A percentile compares a stretch with the other conserved stretches of the same genome.
Evolutionary conservation across 1,140 invertebrate genomes (phyloP).

Genomic region (Drosophila kurseongensis): DNA sequence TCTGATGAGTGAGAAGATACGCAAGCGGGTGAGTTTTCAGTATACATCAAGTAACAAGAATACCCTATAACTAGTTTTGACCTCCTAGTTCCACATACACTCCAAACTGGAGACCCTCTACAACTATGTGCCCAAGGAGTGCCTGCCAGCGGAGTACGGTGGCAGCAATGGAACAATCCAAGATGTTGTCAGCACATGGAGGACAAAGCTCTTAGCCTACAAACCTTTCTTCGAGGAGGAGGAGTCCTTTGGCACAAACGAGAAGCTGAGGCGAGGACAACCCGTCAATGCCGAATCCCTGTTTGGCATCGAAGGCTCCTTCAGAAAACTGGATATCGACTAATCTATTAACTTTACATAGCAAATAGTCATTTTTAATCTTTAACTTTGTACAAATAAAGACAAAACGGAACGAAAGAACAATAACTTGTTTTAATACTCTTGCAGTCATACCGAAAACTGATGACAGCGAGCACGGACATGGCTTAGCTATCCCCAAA

Average conservation of each 20-base stretch:
- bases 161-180: constrained; percentile 85
- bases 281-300: constrained; percentile 86
- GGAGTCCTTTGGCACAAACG: constrained; percentile 86
- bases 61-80: not conserved
- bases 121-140: constrained; percentile 85
- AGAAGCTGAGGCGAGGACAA: constrained; percentile 86
- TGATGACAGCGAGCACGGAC: no score
- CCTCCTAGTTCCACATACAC: constrained; percentile 85
- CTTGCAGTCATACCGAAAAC: no score
- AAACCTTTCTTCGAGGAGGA: constrained; percentile 86
- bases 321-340: constrained; percentile 86
- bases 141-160: constrained; percentile 87
- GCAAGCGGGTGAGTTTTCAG: constrained; percentile 84
- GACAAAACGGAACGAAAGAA: constrained; percentile 42
- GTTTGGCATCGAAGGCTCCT: constrained; percentile 88
- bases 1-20: constrained; percentile 86
- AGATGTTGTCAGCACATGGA: constrained; percentile 86
- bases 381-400: constrained; percentile 42
- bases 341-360: constrained; percentile 38
- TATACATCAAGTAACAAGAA: no score
- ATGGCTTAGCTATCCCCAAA: no score
- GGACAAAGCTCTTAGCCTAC: constrained; percentile 85
- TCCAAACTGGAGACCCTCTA: constrained; percentile 85
- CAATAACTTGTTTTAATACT: no score
- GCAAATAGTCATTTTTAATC: constrained; percentile 38